phyloP scores from a whole-genome alignment of 2,113 vertebrate species.

The Hepsetus odoe region DNA sequence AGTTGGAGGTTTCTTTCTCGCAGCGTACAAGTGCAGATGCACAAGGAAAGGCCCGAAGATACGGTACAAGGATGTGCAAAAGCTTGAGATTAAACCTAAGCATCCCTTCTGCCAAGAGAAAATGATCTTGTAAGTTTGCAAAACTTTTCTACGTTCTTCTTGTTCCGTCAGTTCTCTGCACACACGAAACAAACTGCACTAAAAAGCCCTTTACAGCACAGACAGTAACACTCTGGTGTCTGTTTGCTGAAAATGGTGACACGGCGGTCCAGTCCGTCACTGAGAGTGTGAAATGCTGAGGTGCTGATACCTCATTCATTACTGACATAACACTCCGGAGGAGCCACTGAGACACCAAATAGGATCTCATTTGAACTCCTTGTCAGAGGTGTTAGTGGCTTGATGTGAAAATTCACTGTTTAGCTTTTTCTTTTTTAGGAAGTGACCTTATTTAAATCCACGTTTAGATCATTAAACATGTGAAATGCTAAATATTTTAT shows the following conservation, averaged over 20 bases:
- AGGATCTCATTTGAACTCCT: constrained; percentile 23
- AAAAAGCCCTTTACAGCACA: too few species aligned
- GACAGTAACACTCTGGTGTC: neutral
- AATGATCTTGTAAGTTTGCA: constrained; percentile 96
- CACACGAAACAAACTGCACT: neutral
- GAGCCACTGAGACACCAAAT: constrained; percentile 23
- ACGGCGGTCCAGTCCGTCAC: neutral
- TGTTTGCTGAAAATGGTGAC: constrained; percentile 10
- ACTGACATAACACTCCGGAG: constrained; percentile 19
- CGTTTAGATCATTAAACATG: too few species aligned
- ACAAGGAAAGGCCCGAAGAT: constrained; percentile 98
- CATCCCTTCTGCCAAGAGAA: constrained; percentile 96
- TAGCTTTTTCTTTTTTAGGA: constrained; percentile 14
- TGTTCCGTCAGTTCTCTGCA: neutral
- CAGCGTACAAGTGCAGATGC: constrained; percentile 97
- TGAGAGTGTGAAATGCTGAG: neutral
- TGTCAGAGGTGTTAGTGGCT: neutral
- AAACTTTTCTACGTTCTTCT: neutral
- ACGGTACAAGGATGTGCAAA: constrained; percentile 94
- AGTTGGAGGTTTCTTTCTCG: neutral
- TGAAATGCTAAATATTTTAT: neutral
- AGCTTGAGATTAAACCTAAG: constrained; percentile 96
- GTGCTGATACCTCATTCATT: constrained; percentile 38
- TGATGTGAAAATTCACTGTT: neutral
- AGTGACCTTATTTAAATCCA: too few species aligned